Conservation (phyloP, 2,888 invertebrate species). For the Disparrhopalites patrizii region DNA sequence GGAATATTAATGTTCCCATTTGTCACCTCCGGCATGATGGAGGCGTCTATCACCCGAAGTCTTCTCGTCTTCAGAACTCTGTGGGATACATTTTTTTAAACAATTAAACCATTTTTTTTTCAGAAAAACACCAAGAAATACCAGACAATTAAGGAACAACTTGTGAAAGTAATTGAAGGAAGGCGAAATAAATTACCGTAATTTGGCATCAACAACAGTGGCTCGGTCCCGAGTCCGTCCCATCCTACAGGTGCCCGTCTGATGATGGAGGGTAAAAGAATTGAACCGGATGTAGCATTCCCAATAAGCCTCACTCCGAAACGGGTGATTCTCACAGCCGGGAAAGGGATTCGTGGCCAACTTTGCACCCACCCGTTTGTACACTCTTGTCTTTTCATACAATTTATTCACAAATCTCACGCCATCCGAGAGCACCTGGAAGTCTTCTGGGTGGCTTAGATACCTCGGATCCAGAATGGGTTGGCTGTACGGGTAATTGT, state of each 20-base stretch:
- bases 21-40: slow-evolving; percentile 26
- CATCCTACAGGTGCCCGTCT: slow-evolving; percentile 36
- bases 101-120: slow-evolving; percentile 2
- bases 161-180: too few species aligned
- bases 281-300: slow-evolving; percentile 27
- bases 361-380: slow-evolving; percentile 26
- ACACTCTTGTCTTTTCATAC: slow-evolving; percentile 24
- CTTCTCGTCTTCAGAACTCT: slow-evolving; percentile 23
- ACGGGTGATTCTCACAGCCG: slow-evolving; percentile 28
- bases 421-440: slow-evolving; percentile 15
- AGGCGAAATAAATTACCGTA: slow-evolving; percentile 27
- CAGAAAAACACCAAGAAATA: too few species aligned
- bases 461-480: slow-evolving; percentile 42
- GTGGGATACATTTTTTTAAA: neutral
- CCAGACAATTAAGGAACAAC: too few species aligned
- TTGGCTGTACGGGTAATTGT: slow-evolving; percentile 35
- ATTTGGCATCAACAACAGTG: slow-evolving; percentile 37
- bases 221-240: slow-evolving; percentile 30
- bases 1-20: slow-evolving; percentile 28
- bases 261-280: slow-evolving; percentile 34
- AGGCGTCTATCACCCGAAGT: slow-evolving; percentile 19
- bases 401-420: slow-evolving; percentile 16
- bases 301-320: slow-evolving; percentile 35
- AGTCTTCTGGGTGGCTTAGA: slow-evolving; percentile 38
- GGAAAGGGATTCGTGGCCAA: slow-evolving; percentile 23